A percentile compares a stretch with the other conserved stretches of the same genome.
Conservation (phyloP, 2,888 invertebrate species). For the Rhimphoctona megacephalus region DNA sequence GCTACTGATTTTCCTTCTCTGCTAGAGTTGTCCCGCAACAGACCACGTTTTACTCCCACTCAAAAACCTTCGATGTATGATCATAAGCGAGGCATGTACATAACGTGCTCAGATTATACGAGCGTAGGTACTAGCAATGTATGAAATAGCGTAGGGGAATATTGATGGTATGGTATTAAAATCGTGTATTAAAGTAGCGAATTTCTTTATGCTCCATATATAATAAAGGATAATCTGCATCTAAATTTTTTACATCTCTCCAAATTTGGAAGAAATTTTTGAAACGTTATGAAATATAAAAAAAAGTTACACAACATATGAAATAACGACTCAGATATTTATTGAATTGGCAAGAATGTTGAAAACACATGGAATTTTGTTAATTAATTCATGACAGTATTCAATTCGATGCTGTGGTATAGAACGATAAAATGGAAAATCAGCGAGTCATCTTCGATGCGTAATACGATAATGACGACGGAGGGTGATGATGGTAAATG, state of each 20-base stretch:
- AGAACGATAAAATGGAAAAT: background rate
- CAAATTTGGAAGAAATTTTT: background rate
- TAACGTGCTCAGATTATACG: background rate
- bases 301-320: background rate
- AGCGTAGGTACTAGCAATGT: background rate
- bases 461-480: background rate
- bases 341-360: background rate
- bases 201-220: background rate
- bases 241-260: background rate
- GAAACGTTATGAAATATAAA: background rate
- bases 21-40: slow-evolving; percentile 22
- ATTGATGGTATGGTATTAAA: background rate
- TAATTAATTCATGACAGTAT: background rate
- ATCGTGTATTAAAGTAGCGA: background rate
- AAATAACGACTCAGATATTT: background rate
- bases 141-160: background rate
- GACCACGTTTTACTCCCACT: slow-evolving; percentile 24
- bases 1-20: slow-evolving; percentile 40
- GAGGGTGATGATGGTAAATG: background rate
- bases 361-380: background rate
- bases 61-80: slow-evolving; percentile 21
- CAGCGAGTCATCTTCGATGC: background rate
- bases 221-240: background rate
- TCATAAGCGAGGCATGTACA: slow-evolving; percentile 2
- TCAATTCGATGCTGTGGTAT: background rate